Evolutionary conservation across 2,797 vertebrate species (phyloP).

Genomic region (Prionace glauca): DNA sequence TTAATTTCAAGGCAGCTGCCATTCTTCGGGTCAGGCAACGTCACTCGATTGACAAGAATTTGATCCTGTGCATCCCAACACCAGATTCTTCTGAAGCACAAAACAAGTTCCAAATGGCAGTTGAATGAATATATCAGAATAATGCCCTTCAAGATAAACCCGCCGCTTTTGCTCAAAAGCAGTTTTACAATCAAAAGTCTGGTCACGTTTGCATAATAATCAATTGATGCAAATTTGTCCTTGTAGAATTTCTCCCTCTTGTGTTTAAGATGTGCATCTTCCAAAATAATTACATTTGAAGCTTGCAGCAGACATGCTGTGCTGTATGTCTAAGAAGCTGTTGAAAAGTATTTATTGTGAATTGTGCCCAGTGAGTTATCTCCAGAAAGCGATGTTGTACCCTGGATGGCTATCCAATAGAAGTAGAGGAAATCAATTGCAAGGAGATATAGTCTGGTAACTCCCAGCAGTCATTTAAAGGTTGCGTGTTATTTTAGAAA

Average conservation of each 20-base stretch:
- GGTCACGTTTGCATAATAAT: neutral
- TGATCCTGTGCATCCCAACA: neutral
- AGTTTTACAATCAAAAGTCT: neutral
- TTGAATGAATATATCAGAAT: neutral
- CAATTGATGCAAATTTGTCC: neutral
- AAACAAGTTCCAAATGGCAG: neutral
- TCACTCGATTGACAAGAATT: neutral
- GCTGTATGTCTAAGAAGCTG: neutral
- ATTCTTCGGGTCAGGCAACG: neutral
- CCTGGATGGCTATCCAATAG: neutral
- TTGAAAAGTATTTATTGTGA: neutral
- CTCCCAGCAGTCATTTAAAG: neutral
- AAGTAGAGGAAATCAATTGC: neutral
- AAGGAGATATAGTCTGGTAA: neutral
- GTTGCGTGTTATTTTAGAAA: neutral
- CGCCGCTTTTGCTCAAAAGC: neutral
- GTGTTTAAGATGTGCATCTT: neutral
- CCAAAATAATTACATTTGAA: neutral
- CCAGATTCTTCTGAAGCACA: neutral
- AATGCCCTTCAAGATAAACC: neutral
- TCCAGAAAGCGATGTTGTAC: neutral
- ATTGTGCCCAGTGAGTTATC: neutral
- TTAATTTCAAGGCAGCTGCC: neutral
- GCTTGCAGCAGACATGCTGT: neutral
- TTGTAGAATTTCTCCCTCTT: slow-evolving; percentile 5